phyloP scores from a whole-genome alignment of 2,113 vertebrate genomes.

The Amphiprion ocellaris region DNA sequence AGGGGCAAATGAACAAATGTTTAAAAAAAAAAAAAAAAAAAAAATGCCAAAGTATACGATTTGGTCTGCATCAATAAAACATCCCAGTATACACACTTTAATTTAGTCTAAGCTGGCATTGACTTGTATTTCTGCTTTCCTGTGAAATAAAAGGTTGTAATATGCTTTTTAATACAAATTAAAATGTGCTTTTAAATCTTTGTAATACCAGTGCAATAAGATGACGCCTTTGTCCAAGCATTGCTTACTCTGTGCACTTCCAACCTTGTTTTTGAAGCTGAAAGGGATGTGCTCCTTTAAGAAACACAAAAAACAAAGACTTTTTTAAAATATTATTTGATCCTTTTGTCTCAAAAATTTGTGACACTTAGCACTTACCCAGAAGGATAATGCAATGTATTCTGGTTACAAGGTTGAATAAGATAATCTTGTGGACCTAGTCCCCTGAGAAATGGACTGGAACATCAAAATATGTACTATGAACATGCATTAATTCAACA shows the following conservation, averaged over 20 bases:
- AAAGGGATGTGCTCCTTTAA: constrained; percentile 4
- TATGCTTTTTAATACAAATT: constrained; percentile 46
- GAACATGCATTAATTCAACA: constrained; percentile 36
- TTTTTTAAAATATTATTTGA: constrained; percentile 40
- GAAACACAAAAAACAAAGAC: constrained; percentile 13
- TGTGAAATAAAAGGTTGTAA: constrained; percentile 28
- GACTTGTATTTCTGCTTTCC: constrained; percentile 17
- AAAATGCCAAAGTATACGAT: constrained; percentile 5
- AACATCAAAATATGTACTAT: constrained; percentile 46
- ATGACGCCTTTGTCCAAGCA: constrained; percentile 6
- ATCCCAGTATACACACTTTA: not conserved
- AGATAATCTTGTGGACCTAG: constrained; percentile 20
- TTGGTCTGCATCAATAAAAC: constrained; percentile 6
- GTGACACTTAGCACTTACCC: constrained; percentile 22
- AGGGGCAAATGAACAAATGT: constrained; percentile 13
- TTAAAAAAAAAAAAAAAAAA: constrained; percentile 9
- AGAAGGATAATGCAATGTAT: constrained; percentile 18
- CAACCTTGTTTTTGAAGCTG: not conserved
- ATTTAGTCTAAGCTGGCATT: constrained; percentile 6
- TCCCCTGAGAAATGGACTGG: constrained; percentile 36
- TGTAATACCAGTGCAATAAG: constrained; percentile 61
- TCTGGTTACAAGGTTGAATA: constrained; percentile 8
- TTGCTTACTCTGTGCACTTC: constrained; percentile 34
- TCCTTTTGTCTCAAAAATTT: constrained; percentile 40
- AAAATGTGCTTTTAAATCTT: constrained; percentile 26